Evolutionary conservation across 2,888 invertebrate species (phyloP).

Genomic region (Scaptomyza cyrtandrae): DNA sequence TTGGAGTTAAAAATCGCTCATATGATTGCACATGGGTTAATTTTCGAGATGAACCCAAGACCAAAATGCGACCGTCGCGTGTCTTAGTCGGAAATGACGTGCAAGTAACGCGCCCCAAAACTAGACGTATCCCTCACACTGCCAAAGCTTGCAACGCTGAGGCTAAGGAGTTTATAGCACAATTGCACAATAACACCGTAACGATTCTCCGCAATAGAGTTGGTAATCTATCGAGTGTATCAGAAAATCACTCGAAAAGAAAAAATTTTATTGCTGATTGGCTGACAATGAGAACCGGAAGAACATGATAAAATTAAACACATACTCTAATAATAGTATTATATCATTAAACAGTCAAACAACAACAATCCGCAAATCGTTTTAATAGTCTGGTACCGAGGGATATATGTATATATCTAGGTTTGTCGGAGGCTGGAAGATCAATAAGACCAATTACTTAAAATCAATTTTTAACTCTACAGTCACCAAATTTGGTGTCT

Average conservation of each 20-base stretch:
- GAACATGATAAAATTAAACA: not conserved
- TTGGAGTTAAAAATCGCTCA: constrained; percentile 50
- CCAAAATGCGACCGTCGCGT: not conserved
- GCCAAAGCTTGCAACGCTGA: constrained; percentile 39
- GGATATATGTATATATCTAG: too few relatives aligned
- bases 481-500: too few relatives aligned
- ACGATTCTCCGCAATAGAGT: constrained; percentile 25
- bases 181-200: constrained; percentile 36
- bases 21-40: constrained; percentile 78
- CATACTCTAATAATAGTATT: not conserved
- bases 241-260: not conserved
- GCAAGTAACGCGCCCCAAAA: not conserved
- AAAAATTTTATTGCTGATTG: constrained; percentile 22
- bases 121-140: constrained; percentile 23
- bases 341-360: too few relatives aligned
- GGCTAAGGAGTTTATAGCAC: constrained; percentile 35
- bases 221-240: not conserved
- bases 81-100: not conserved
- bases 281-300: not conserved
- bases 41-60: constrained; percentile 56
- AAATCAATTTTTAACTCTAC: too few relatives aligned
- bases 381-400: too few relatives aligned
- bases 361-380: too few relatives aligned
- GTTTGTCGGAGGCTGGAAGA: too few relatives aligned
- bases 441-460: too few relatives aligned